Evolutionary conservation across 92 coral and sea anemone genomes (phyloP), one percentile per base, ranked within the genome.

Genomic region (Palythoa caribaeorum): DNA sequence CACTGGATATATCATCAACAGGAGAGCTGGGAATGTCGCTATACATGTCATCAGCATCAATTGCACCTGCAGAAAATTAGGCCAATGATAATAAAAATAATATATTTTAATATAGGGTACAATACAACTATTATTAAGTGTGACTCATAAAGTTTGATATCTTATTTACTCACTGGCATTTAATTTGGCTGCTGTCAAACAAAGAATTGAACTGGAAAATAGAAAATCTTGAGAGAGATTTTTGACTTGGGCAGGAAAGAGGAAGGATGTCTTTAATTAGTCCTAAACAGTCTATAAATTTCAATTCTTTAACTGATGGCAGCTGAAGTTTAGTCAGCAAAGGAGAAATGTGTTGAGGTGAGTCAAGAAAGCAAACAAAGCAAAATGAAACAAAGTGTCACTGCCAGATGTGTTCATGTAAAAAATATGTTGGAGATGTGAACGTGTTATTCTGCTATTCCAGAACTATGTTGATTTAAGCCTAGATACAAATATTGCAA

Each of bases 1-100:
- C 21, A 15, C 51, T 80, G 85, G 85, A 80, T 80, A 55, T 80
- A 50, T 80, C 84, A 80, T 50, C 85, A 60, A 77, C 28, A 77
- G 83, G 83, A 77, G 83, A 77, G 65, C 83, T 77, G 53, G 83
- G 83, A 77, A 77, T 77, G 83, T 47, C 9, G 83, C 83, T 77
- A 47, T 77, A 77, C 83, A 77, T 77, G 83, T 77, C 83, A 77
- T 77, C 83, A n/a, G 48, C 83, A 51, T 77, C 83, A 65, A 65
- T 65, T 65, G 71, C 71, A 65, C 71, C 71, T 65, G 71, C 71
- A 65, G 36, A 65, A 65, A 65, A 17, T 17, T 65, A 65, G 71
- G 71, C 71, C 36, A 65, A 65, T 17, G 71, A 16, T 65, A 65
- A 65, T 17, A 17, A 65, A 65, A 65, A 65, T 65, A 65, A 65